Evolutionary conservation across 2,797 vertebrate species (phyloP).

Genomic region (Antrozous pallidus): DNA sequence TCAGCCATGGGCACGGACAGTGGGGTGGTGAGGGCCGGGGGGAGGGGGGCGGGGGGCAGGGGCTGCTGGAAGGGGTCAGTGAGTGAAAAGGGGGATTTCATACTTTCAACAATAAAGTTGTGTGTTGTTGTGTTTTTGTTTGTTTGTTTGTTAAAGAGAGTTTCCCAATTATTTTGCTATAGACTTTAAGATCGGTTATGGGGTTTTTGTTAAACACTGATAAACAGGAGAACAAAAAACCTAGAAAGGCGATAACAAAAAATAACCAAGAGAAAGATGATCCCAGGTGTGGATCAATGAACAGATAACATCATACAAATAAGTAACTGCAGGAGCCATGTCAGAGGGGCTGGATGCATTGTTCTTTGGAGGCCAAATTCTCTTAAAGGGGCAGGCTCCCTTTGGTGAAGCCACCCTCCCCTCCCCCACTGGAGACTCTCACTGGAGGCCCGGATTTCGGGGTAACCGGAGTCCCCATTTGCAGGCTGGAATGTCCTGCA

Average conservation of each 20-base stretch:
- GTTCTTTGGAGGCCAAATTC: neutral
- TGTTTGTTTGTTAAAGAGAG: too few species aligned
- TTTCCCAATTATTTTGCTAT: neutral
- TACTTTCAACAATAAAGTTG: too few species aligned
- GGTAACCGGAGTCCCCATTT: conserved; percentile 20
- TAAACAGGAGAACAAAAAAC: neutral
- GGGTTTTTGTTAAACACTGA: neutral
- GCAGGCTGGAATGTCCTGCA: conserved; percentile 7
- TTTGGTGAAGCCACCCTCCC: neutral
- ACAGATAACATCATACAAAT: neutral
- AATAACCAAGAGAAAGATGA: neutral
- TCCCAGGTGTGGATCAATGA: neutral
- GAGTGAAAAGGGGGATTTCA: too few species aligned
- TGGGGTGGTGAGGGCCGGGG: too few species aligned
- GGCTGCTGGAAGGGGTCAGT: too few species aligned
- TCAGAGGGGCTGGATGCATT: neutral
- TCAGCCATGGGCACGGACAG: too few species aligned
- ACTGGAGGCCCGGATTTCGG: neutral
- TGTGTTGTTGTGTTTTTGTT: too few species aligned
- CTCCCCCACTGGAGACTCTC: neutral
- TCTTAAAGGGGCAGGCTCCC: neutral
- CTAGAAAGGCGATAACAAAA: neutral
- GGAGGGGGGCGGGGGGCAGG: too few species aligned
- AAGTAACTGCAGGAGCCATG: neutral
- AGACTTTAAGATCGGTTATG: neutral